These are phyloP conservation scores for Holothuria scabra DNA, from an alignment of 53 echinoderm and acorn worm genomes.

Conservation along the genomic window DNA sequence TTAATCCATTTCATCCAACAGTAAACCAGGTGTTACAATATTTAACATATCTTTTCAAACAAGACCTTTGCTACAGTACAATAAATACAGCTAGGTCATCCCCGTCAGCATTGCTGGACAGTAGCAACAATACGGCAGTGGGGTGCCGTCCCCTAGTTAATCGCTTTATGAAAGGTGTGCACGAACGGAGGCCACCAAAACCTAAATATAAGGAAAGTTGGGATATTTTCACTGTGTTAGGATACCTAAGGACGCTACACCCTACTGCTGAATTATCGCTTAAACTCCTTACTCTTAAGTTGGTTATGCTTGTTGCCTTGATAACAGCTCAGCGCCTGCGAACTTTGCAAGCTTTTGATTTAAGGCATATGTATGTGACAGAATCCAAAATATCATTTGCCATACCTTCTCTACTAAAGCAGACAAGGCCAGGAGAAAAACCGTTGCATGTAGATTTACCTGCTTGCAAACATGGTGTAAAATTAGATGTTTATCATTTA, in stretches of 20 bases:
- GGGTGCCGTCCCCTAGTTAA: slow-evolving; percentile 48
- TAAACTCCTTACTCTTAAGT: not conserved
- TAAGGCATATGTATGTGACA: not conserved
- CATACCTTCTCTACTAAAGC: too few relatives aligned
- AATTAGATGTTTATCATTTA: too few relatives aligned
- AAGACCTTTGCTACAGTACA: too few relatives aligned
- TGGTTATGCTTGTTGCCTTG: slow-evolving; percentile 7
- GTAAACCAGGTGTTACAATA: too few relatives aligned
- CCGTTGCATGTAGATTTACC: too few relatives aligned
- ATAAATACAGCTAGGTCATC: too few relatives aligned
- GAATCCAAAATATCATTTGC: too few relatives aligned
- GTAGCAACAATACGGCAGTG: not conserved
- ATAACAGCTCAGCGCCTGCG: not conserved
- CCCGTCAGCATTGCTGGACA: not conserved
- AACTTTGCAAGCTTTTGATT: slow-evolving; percentile 5
- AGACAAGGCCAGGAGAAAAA: too few relatives aligned
- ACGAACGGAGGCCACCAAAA: slow-evolving; percentile 44
- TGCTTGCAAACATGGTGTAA: too few relatives aligned
- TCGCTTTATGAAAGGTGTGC: slow-evolving; percentile 56
- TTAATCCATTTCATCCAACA: too few relatives aligned
- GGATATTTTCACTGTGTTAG: slow-evolving; percentile 28
- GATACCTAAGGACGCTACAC: not conserved
- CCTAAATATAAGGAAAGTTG: slow-evolving; percentile 50
- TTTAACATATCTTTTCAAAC: too few relatives aligned
- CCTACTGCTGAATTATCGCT: slow-evolving; percentile 15